These are phyloP conservation scores for Calycopis cecrops DNA, from an alignment of 1,140 invertebrate species.

Conservation along the genomic window DNA sequence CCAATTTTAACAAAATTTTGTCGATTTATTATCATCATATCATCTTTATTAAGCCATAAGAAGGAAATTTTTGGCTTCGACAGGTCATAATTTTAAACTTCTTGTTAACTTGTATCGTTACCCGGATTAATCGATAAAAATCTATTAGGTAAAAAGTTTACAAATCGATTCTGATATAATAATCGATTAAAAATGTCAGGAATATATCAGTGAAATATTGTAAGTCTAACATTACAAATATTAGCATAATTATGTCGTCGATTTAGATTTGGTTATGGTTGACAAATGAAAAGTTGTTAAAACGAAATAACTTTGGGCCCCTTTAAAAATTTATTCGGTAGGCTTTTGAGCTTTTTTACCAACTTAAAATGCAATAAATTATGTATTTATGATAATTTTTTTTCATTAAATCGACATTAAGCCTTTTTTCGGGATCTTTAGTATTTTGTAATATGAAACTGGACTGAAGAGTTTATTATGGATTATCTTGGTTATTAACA, in stretches of 20 bases:
- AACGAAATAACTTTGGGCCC: slow-evolving; percentile 32
- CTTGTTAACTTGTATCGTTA: too few relatives aligned
- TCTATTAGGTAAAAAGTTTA: background rate
- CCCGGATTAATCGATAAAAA: background rate
- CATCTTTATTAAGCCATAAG: too few relatives aligned
- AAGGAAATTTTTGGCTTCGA: too few relatives aligned
- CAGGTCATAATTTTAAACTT: too few relatives aligned
- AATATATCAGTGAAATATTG: slow-evolving; percentile 8
- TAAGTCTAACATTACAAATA: slow-evolving; percentile 23
- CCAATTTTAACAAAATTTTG: too few relatives aligned
- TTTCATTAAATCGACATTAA: slow-evolving; percentile 21
- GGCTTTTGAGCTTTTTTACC: slow-evolving; percentile 16
- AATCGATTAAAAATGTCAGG: slow-evolving; percentile 8
- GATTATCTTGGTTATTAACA: too few relatives aligned
- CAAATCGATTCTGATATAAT: slow-evolving; percentile 1
- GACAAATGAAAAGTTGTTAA: slow-evolving; percentile 51
- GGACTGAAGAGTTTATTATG: too few relatives aligned
- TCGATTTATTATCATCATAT: too few relatives aligned
- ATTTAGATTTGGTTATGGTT: slow-evolving; percentile 50
- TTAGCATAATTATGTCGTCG: slow-evolving; percentile 43
- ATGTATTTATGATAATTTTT: slow-evolving; percentile 32
- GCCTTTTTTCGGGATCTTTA: slow-evolving; percentile 1
- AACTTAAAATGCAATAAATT: slow-evolving; percentile 32
- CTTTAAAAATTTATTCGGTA: slow-evolving; percentile 28
- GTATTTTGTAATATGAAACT: too few relatives aligned